phyloP scores from a whole-genome alignment of 2,113 vertebrate species.

The Rattus rattus region DNA sequence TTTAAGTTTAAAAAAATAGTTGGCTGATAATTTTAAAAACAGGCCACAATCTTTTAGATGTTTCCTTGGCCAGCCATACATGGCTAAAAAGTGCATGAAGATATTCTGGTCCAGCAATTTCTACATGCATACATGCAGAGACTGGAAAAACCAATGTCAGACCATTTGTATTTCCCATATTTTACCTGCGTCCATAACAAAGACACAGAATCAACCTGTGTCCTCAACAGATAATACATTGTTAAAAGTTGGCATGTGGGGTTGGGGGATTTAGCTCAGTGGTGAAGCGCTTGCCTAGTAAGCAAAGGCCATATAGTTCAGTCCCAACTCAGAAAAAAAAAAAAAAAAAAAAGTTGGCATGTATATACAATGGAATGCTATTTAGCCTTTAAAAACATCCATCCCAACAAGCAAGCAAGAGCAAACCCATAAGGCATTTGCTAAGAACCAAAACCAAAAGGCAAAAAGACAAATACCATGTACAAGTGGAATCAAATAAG shows the following conservation, averaged over 20 bases:
- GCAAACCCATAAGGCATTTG: neutral
- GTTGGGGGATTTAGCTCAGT: too few relatives aligned
- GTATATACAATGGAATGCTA: neutral
- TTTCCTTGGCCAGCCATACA: neutral
- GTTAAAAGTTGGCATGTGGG: too few relatives aligned
- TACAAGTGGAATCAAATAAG: neutral
- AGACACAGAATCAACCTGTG: neutral
- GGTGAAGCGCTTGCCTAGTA: too few relatives aligned
- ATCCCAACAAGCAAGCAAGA: neutral
- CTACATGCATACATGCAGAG: neutral
- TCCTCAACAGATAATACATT: neutral
- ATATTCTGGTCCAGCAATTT: neutral
- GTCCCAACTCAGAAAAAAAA: too few relatives aligned
- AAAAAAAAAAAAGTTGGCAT: too few relatives aligned
- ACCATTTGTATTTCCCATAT: neutral
- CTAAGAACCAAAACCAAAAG: neutral
- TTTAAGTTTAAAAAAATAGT: neutral
- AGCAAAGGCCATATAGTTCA: too few relatives aligned
- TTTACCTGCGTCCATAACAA: neutral
- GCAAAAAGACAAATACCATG: neutral
- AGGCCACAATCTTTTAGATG: neutral
- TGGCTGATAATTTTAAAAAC: neutral
- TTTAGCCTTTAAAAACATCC: neutral
- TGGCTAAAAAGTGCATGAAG: neutral
- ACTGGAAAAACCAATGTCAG: neutral